A percentile compares a stretch with the other conserved stretches of the same genome.
These are phyloP conservation scores for Miichthys miiuy DNA, from an alignment of 2,797 vertebrate genomes.

Conservation along the genomic window DNA sequence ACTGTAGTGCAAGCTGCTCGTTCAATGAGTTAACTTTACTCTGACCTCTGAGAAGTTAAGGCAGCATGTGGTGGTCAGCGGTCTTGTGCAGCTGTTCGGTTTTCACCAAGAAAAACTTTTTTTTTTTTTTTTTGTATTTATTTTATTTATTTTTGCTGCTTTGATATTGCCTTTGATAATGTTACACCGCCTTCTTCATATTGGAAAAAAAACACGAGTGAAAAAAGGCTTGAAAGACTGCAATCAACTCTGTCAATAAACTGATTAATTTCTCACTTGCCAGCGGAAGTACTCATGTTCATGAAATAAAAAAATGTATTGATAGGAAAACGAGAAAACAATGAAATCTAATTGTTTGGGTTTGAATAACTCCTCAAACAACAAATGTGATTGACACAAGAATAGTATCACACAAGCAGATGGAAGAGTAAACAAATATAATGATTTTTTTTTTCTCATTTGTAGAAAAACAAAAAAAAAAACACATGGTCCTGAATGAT, in stretches of 20 bases:
- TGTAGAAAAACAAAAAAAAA: neutral
- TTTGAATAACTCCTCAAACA: conserved; percentile 28
- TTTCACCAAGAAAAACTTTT: conserved; percentile 30
- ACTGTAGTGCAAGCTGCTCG: neutral
- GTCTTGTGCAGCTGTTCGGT: conserved; percentile 54
- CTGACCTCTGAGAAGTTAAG: conserved; percentile 40
- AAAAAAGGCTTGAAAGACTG: conserved; percentile 45
- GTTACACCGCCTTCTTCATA: conserved; percentile 30
- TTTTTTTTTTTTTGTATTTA: conserved; percentile 12
- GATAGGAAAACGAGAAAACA: conserved; percentile 52
- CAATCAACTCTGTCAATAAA: conserved; percentile 67
- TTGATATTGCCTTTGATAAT: conserved; percentile 62
- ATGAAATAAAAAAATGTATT: conserved; percentile 53
- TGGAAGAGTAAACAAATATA: conserved; percentile 48
- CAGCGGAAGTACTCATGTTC: conserved; percentile 61
- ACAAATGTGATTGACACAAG: conserved; percentile 41
- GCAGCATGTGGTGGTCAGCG: conserved; percentile 54
- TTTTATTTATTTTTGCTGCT: conserved; percentile 16
- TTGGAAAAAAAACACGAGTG: conserved; percentile 9
- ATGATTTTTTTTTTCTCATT: conserved; percentile 32
- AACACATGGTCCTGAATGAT: conserved; percentile 52
- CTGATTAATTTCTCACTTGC: conserved; percentile 53
- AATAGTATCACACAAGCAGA: conserved; percentile 36
- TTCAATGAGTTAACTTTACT: conserved; percentile 41
- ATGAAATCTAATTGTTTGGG: conserved; percentile 39